phyloP scores from a whole-genome alignment of 2,113 vertebrate genomes.

The Vicugna pacos region DNA sequence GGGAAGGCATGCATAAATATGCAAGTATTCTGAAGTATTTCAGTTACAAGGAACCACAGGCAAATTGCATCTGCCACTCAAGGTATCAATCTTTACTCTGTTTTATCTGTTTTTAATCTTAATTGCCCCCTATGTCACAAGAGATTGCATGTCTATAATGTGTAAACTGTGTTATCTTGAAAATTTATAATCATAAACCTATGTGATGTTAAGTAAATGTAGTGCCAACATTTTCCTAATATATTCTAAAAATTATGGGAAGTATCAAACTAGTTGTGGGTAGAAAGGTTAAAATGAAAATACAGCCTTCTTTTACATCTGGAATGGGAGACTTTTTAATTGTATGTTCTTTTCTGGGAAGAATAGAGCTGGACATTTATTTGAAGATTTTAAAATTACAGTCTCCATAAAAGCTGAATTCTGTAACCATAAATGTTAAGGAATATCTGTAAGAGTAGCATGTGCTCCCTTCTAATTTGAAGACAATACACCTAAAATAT shows the following conservation, averaged over 20 bases:
- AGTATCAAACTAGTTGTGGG: not conserved
- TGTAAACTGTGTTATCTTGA: not conserved
- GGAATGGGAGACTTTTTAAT: not conserved
- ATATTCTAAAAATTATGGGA: not conserved
- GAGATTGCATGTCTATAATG: not conserved
- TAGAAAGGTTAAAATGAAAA: not conserved
- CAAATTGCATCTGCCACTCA: not conserved
- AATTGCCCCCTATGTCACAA: not conserved
- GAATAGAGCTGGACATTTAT: not conserved
- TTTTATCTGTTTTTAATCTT: constrained; percentile 9
- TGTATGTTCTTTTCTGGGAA: not conserved
- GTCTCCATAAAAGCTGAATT: not conserved
- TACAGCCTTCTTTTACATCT: not conserved
- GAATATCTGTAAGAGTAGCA: not conserved
- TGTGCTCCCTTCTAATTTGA: not conserved
- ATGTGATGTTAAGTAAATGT: not conserved
- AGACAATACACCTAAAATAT: constrained; percentile 1
- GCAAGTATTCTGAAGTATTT: not conserved
- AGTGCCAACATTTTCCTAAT: not conserved
- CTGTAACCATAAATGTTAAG: not conserved
- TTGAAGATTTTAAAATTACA: not conserved
- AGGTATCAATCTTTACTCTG: not conserved
- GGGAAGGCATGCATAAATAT: not conserved
- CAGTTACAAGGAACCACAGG: not conserved
- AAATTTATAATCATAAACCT: constrained; percentile 1